phyloP scores from a whole-genome alignment of 2,797 vertebrate genomes.

The Falco rusticolus region DNA sequence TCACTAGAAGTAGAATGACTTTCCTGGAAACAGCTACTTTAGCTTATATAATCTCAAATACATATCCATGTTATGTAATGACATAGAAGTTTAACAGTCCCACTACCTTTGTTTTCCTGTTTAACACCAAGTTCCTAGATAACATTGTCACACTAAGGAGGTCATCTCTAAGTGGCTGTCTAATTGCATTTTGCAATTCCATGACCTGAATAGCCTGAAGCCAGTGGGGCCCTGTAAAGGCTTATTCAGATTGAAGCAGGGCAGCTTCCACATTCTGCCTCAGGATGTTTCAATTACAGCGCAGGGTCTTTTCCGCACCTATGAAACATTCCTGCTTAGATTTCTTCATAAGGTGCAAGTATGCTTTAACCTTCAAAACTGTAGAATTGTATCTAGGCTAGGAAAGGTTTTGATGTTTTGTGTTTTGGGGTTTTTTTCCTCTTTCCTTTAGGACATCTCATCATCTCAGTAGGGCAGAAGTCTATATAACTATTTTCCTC shows the following conservation, averaged over 20 bases:
- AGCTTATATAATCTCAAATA: neutral
- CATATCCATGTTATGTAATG: neutral
- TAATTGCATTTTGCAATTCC: constrained; percentile 47
- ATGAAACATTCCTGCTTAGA: neutral
- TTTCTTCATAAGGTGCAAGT: neutral
- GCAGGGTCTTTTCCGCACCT: neutral
- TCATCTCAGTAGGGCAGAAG: neutral
- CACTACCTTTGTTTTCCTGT: neutral
- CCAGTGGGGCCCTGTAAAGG: neutral
- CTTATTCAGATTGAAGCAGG: neutral
- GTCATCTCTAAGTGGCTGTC: constrained; percentile 14
- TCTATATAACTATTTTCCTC: neutral
- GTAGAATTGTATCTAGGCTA: neutral
- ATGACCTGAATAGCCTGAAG: neutral
- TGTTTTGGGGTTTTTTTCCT: neutral
- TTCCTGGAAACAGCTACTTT: neutral
- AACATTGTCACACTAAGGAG: neutral
- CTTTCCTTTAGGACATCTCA: neutral
- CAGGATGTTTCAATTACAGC: neutral
- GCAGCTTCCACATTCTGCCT: neutral
- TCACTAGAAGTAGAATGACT: neutral
- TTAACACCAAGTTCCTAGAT: neutral
- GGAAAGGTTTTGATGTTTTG: fast-evolving
- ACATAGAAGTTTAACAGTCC: neutral
- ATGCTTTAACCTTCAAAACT: neutral